These are phyloP conservation scores for Drosophila kambysellisi DNA, from an alignment of 2,888 invertebrate species.

Conservation along the genomic window DNA sequence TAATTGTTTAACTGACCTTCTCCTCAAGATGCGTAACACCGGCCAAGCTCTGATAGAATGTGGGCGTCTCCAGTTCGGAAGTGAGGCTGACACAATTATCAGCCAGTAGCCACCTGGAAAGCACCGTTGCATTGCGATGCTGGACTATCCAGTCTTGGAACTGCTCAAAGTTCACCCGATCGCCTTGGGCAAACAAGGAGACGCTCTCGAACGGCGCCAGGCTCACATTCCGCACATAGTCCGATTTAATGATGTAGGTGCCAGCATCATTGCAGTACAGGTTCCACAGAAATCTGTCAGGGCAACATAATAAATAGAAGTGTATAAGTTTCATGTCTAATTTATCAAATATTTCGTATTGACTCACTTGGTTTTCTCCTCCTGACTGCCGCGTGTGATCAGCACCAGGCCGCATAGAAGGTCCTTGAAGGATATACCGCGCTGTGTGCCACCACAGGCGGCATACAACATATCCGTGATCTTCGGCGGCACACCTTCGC, in stretches of 20 bases:
- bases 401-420: constrained; percentile 94
- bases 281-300: constrained; percentile 91
- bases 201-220: constrained; percentile 82
- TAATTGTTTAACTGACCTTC: constrained; percentile 86
- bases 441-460: constrained; percentile 93
- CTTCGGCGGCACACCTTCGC: constrained; percentile 93
- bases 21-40: constrained; percentile 96
- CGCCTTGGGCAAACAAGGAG: constrained; percentile 85
- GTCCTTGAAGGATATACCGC: constrained; percentile 93
- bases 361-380: constrained; percentile 90
- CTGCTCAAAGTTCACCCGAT: constrained; percentile 89
- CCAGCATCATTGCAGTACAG: constrained; percentile 93
- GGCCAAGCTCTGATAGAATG: constrained; percentile 96
- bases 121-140: constrained; percentile 91
- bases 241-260: constrained; percentile 90
- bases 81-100: constrained; percentile 90
- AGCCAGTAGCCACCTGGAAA: constrained; percentile 93
- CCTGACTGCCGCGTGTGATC: constrained; percentile 92
- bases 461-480: constrained; percentile 93
- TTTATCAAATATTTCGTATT: background rate
- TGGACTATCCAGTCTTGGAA: constrained; percentile 92
- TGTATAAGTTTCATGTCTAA: background rate
- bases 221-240: constrained; percentile 89
- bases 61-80: constrained; percentile 93
- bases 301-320: background rate